Base-by-base conservation (phyloP, 2,113 vertebrate species). In the Sialia sialis region DNA sequence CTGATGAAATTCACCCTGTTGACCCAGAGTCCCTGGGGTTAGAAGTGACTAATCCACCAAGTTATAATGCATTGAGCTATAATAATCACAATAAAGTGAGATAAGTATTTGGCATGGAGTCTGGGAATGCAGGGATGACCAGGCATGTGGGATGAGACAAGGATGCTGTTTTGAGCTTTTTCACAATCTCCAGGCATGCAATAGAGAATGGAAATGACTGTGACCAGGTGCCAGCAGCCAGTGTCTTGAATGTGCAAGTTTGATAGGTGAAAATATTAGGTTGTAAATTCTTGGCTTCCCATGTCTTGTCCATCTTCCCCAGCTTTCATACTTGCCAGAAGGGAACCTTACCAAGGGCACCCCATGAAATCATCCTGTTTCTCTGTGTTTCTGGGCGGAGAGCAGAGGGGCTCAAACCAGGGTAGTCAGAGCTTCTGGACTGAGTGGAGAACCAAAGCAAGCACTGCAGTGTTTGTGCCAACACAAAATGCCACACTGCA, bases 401-500 rank as follows among this genome's bases (percentile, higher is more conserved):
- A 73, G 59, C 38, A 46, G 38, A 76, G 64, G 23, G 55, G 14
- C 72, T 89, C 59, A 72, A 51, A 70, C 25, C n/a, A 63, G 64
- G 46, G 30, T 59, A 78, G 36, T 48, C 25, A 34, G 55, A 85
- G 63, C n/a, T 88, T 87, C 87, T 81, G 84, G 56, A 32, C 73
- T 89, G 8, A 9, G 6, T 17, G 27, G 60, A 92, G 83, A 90
- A 56, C 64, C 32, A 13, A 72, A 95, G 59, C 75, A 78, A 89
- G 70, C 34, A 17, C 68, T 84, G 27, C 48, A 3, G 2, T 52
- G 68, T 39, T 92, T 1, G 7, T 92, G 96, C 94, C 96, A 94
- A 36, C 68, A 72, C 76, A 58, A 92, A 93, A 94, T 78, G 89
- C 92, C 92, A 93, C 76, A 17, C 63, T 94, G 80, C 16, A 3